Percentiles rank a stretch among this genome's conserved stretches.
Evolutionary conservation across 2,797 vertebrate species (phyloP).

Genomic region (Crenuchus spilurus): DNA sequence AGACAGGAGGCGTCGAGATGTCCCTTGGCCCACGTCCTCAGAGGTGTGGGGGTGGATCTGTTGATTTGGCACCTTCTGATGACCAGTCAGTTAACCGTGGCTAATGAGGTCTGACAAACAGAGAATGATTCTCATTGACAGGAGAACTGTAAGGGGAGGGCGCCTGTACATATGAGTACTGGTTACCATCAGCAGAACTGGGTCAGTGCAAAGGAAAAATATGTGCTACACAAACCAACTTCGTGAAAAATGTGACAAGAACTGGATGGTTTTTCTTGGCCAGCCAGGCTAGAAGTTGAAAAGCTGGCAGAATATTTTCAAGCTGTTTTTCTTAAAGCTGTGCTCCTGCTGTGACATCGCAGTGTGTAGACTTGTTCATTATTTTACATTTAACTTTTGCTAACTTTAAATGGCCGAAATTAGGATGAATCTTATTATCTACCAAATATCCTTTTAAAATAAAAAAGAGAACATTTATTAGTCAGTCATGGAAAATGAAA

Average conservation of each 20-base stretch:
- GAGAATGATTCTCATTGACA: constrained; percentile 65
- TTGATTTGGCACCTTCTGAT: constrained; percentile 49
- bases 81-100: constrained; percentile 56
- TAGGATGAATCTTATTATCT: no score
- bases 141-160: constrained; percentile 63
- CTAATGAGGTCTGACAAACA: constrained; percentile 58
- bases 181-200: constrained; percentile 66
- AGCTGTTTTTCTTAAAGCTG: neutral
- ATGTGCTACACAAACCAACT: neutral
- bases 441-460: no score
- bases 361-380: neutral
- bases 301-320: constrained; percentile 1
- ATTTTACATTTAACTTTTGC: neutral
- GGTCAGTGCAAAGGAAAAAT: neutral
- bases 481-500: no score
- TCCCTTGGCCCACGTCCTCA: constrained; percentile 28
- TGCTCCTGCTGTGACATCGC: neutral
- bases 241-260: neutral
- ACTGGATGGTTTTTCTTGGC: neutral
- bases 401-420: neutral
- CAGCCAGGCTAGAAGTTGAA: neutral
- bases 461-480: no score
- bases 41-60: constrained; percentile 49
- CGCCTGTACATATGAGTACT: constrained; percentile 67
- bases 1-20: neutral